phyloP scores from a whole-genome alignment of 2,113 vertebrate species.

The Bujurquina vittata region DNA sequence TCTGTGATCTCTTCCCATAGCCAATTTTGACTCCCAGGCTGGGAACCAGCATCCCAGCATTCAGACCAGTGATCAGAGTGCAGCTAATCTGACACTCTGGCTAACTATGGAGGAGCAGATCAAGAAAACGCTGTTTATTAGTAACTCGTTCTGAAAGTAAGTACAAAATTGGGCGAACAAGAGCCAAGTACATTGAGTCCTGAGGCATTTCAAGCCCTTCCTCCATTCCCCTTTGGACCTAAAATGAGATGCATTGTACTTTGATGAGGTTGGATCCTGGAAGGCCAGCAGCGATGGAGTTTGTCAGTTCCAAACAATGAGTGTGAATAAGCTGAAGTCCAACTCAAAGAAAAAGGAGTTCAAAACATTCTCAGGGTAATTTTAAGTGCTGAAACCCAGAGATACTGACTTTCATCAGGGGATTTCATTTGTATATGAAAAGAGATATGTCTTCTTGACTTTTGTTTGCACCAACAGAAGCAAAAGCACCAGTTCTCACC shows the following conservation, averaged over 20 bases:
- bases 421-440: conserved; percentile 50
- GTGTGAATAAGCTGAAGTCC: conserved; percentile 14
- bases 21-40: background rate
- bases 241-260: conserved; percentile 7
- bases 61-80: background rate
- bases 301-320: conserved; percentile 20
- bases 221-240: background rate
- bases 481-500: conserved; percentile 15
- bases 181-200: background rate
- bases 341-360: conserved; percentile 14
- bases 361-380: conserved; percentile 32
- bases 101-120: background rate
- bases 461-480: conserved; percentile 44
- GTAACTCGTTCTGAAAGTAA: background rate
- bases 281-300: background rate
- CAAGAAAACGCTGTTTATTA: background rate
- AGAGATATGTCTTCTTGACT: conserved; percentile 11
- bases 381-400: background rate
- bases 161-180: background rate
- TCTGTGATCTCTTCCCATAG: background rate
- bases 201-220: background rate
- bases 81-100: background rate
- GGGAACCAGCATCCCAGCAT: background rate
- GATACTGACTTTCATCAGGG: background rate
- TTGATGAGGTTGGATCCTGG: background rate